Percentiles rank a stretch among this genome's conserved stretches.
Conservation (phyloP, 1,140 invertebrate genomes). For the Teleopsis dalmanni region DNA sequence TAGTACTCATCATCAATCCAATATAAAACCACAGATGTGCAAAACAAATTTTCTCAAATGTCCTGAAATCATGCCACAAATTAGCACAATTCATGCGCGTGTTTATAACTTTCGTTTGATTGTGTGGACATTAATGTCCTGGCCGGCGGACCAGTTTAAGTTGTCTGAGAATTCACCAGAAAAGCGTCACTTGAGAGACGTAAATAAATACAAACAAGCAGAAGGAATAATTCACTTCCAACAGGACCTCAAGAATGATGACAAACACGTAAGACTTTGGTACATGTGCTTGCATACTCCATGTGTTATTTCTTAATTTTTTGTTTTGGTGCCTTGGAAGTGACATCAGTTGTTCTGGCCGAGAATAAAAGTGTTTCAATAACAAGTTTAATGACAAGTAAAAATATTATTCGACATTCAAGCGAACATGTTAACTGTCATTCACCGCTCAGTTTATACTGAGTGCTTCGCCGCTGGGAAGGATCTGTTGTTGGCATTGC, state of each 20-base stretch:
- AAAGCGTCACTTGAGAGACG: not conserved
- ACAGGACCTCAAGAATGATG: constrained; percentile 23
- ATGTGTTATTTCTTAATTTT: not conserved
- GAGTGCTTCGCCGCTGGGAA: not conserved
- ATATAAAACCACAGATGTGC: constrained; percentile 16
- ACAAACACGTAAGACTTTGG: constrained; percentile 41
- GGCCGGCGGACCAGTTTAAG: constrained; percentile 6
- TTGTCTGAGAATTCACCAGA: not conserved
- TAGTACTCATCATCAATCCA: not conserved
- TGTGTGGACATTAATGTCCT: too few relatives aligned
- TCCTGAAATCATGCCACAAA: constrained; percentile 41
- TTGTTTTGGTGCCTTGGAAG: not conserved
- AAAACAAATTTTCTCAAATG: constrained; percentile 39
- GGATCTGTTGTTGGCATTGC: not conserved
- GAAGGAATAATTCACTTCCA: not conserved
- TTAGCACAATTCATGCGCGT: constrained; percentile 32
- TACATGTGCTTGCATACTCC: constrained; percentile 17
- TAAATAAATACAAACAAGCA: constrained; percentile 4
- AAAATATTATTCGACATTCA: constrained; percentile 12
- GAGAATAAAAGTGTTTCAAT: constrained; percentile 43
- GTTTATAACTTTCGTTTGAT: constrained; percentile 6
- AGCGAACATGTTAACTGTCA: not conserved
- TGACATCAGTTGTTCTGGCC: constrained; percentile 41
- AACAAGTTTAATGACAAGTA: constrained; percentile 44
- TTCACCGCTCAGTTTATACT: too few relatives aligned